Conservation (phyloP, 2,113 vertebrate genomes). For the Myiozetetes cayanensis region DNA sequence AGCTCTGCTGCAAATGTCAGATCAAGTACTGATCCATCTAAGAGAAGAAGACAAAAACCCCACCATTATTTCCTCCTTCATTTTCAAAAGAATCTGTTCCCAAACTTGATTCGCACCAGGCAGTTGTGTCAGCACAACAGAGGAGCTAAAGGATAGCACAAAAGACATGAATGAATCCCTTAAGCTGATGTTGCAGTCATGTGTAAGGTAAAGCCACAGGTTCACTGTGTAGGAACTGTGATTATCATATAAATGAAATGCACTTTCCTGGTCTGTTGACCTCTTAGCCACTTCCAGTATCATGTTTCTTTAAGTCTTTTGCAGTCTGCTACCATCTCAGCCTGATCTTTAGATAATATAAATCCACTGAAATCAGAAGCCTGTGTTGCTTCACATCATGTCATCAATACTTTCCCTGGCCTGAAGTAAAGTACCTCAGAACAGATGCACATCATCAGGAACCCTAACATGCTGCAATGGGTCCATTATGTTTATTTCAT, state of each 20-base stretch:
- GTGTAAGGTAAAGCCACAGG: background rate
- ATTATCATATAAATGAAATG: background rate
- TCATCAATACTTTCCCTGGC: background rate
- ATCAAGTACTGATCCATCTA: background rate
- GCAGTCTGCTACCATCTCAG: background rate
- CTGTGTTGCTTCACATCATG: background rate
- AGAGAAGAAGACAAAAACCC: rapidly evolving
- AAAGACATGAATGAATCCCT: background rate
- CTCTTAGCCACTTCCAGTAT: background rate
- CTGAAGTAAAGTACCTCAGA: background rate
- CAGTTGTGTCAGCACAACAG: background rate
- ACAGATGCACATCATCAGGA: background rate
- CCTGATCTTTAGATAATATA: background rate
- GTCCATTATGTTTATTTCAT: constrained; percentile 15
- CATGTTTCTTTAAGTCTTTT: background rate
- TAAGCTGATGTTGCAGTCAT: background rate
- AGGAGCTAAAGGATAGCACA: background rate
- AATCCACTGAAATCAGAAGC: background rate
- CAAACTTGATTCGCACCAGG: background rate
- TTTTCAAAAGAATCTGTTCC: background rate
- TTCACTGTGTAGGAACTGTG: background rate
- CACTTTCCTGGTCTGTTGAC: background rate
- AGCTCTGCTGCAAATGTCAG: background rate
- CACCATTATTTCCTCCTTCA: background rate
- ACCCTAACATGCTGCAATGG: background rate